These are phyloP conservation scores for Potamilus streckersoni DNA, from an alignment of 1,140 invertebrate species.

Conservation along the genomic window DNA sequence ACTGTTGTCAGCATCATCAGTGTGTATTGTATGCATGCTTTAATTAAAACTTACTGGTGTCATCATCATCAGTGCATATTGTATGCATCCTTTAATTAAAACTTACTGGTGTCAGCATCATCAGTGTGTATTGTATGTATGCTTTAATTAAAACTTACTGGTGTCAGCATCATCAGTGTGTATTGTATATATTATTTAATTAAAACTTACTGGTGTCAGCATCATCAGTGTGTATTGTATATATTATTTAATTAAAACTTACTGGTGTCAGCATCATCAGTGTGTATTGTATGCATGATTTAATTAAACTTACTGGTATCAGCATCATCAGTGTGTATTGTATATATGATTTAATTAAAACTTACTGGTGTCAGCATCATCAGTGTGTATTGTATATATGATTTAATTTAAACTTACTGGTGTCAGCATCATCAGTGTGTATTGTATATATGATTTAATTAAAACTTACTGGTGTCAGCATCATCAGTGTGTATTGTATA, in stretches of 20 bases:
- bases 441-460: no score
- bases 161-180: slow-evolving; percentile 80
- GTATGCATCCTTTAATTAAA: no score
- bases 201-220: background rate
- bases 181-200: no score
- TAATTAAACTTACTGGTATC: background rate
- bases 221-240: no score
- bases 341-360: no score
- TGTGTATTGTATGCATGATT: slow-evolving; percentile 53
- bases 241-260: background rate
- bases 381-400: slow-evolving; percentile 69
- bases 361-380: slow-evolving; percentile 74
- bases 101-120: background rate
- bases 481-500: slow-evolving; percentile 74
- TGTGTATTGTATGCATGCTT: no score
- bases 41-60: slow-evolving; percentile 55
- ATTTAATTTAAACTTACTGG: background rate
- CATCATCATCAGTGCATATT: slow-evolving; percentile 80
- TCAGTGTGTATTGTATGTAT: no score
- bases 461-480: slow-evolving; percentile 71
- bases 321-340: no score
- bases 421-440: no score
- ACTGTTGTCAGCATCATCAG: no score
- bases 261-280: slow-evolving; percentile 77
- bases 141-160: slow-evolving; percentile 38